These are phyloP conservation scores for Crypturellus tataupa DNA, from an alignment of 2,797 vertebrate genomes.

Conservation along the genomic window DNA sequence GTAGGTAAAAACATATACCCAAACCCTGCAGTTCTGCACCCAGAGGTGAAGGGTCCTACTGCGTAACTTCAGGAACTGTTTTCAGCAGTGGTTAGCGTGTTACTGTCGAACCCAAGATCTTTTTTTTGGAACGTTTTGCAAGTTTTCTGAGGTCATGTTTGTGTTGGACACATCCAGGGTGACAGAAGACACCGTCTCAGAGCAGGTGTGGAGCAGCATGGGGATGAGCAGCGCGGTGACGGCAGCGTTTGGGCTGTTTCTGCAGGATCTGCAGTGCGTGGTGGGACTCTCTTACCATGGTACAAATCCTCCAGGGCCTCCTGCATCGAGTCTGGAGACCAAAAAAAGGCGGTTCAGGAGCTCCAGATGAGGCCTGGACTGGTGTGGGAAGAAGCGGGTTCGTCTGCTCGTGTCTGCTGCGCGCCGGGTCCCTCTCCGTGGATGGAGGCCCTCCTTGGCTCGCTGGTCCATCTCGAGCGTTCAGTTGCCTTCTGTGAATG, in stretches of 20 bases:
- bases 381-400: background rate
- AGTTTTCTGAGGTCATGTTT: background rate
- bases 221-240: background rate
- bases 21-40: background rate
- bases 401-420: too few species aligned
- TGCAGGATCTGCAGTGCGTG: background rate
- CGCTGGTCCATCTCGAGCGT: background rate
- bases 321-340: too few species aligned
- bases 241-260: background rate
- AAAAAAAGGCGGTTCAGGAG: background rate
- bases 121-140: background rate
- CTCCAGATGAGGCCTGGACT: background rate
- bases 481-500: background rate
- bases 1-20: conserved; percentile 24
- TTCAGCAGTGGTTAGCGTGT: background rate
- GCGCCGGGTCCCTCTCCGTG: background rate
- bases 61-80: background rate
- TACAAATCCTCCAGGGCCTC: too few species aligned
- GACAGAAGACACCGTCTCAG: background rate
- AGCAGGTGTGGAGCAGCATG: background rate
- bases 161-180: background rate
- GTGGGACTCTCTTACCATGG: background rate
- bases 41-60: background rate
- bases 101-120: background rate
- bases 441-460: fast-evolving